Conservation (phyloP, 2,888 invertebrate genomes). For the Lithophane socia region DNA sequence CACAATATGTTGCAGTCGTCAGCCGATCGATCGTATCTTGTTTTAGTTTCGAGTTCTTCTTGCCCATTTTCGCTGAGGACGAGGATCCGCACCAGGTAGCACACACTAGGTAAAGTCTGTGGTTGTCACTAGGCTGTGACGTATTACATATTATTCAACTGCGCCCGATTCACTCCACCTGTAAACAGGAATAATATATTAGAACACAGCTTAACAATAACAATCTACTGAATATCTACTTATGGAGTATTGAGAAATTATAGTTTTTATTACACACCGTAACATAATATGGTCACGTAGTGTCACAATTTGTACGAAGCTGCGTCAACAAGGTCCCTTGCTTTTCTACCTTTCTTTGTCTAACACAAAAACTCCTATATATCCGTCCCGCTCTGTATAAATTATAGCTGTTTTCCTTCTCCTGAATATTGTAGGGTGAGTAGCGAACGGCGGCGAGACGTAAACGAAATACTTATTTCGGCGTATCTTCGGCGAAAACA, state of each 20-base stretch:
- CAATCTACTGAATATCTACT: conserved; percentile 20
- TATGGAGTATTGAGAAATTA: conserved; percentile 27
- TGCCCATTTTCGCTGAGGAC: conserved; percentile 93
- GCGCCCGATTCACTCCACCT: conserved; percentile 74
- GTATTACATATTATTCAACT: conserved; percentile 84
- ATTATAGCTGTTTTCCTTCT: conserved; percentile 85
- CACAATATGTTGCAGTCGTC: conserved; percentile 98
- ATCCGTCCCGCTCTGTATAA: conserved; percentile 77
- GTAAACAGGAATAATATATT: conserved; percentile 69
- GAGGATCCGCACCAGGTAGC: conserved; percentile 59
- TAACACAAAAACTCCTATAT: conserved; percentile 64
- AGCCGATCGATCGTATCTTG: conserved; percentile 98
- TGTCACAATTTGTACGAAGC: conserved; percentile 72
- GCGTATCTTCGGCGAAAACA: conserved; percentile 84
- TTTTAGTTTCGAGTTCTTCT: conserved; percentile 98
- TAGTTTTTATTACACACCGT: conserved; percentile 52
- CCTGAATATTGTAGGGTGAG: conserved; percentile 79
- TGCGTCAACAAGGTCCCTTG: conserved; percentile 71
- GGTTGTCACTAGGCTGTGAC: conserved; percentile 72
- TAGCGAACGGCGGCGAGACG: conserved; percentile 75
- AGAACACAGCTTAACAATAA: conserved; percentile 25
- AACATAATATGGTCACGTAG: conserved; percentile 69
- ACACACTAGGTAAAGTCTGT: conserved; percentile 70
- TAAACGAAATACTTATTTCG: conserved; percentile 84
- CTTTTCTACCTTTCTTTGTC: conserved; percentile 68